Base-by-base conservation (phyloP, 2,797 vertebrate genomes). In the Mastacembelus armatus region DNA sequence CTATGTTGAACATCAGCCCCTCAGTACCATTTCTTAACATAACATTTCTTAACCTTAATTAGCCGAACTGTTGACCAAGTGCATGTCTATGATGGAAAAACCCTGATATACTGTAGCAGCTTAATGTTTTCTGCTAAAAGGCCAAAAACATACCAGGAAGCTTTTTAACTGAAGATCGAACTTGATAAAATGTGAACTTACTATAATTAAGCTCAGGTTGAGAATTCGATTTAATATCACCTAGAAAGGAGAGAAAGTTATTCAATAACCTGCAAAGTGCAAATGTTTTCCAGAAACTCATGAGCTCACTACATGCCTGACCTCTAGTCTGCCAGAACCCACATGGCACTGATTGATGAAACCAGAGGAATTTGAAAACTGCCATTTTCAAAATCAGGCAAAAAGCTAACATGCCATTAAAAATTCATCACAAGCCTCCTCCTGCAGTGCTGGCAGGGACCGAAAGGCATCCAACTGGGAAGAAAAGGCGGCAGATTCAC, bases 21-120 rank as follows among this genome's bases (percentile, higher is more conserved):
- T 24, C n/a, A 16, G 24, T 44, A 60, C 33, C 38, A 71, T 55
- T 55, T 61, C 54, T 52, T 57, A 54, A 48, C 49, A 45, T 39
- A 54, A n/a, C 26, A 11, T 1, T 29, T 50, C 62, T 66, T 64
- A 82, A 65, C 47, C 16, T 9, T 42, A 68, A 81, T 83, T 84
- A 84, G 57, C n/a, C 47, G 75, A 68, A 79, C 84, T 79, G 79
- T 54, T 58, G 44, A 58, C 38, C 50, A 54, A 76, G 57, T 18
- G 18, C 52, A 48, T 49, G 12, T 14, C 54, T 71, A 40, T 15
- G 9, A 56, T 44, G 57, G 27, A 44, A 74, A 66, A 27, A 6
- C 3, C 5, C 30, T 30, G 29, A 33, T 39, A 29, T 22, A n/a
- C n/a, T n/a, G n/a, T n/a, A 7, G 21, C 52, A 39, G 62, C 12